A percentile compares a stretch with the other conserved stretches of the same genome.
Conservation (phyloP, 1,140 invertebrate genomes). For the Drosophila pseudoobscura region DNA sequence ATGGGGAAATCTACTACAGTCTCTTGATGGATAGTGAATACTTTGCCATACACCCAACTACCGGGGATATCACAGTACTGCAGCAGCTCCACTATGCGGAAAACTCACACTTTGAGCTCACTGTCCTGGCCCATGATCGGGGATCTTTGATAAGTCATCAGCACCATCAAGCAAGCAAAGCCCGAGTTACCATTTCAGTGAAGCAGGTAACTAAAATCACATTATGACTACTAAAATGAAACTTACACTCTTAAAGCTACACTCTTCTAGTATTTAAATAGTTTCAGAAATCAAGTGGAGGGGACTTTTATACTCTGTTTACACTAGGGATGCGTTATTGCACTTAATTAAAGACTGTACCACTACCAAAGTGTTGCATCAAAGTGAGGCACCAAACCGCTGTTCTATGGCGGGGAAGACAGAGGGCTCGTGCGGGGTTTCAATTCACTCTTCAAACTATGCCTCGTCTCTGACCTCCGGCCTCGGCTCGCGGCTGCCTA, state of each 20-base stretch:
- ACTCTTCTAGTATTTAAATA: not conserved
- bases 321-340: too few species aligned
- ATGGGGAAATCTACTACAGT: constrained; percentile 98
- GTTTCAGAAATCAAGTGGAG: too few species aligned
- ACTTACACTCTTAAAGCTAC: not conserved
- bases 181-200: constrained; percentile 90
- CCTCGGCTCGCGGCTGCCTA: too few species aligned
- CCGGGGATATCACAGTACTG: constrained; percentile 93
- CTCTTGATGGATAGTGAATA: constrained; percentile 91
- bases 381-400: too few species aligned
- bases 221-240: not conserved
- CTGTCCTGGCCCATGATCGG: constrained; percentile 92
- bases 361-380: too few species aligned
- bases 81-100: constrained; percentile 90
- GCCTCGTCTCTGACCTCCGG: too few species aligned
- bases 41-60: constrained; percentile 96
- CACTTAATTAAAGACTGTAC: too few species aligned
- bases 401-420: too few species aligned
- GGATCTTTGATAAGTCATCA: constrained; percentile 87
- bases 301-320: too few species aligned
- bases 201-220: constrained; percentile 78
- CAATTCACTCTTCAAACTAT: too few species aligned
- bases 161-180: constrained; percentile 87
- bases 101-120: constrained; percentile 88
- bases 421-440: too few species aligned